A percentile compares a stretch with the other conserved stretches of the same genome.
phyloP scores from a whole-genome alignment of 2,797 vertebrate genomes.

The Urocyon cinereoargenteus region DNA sequence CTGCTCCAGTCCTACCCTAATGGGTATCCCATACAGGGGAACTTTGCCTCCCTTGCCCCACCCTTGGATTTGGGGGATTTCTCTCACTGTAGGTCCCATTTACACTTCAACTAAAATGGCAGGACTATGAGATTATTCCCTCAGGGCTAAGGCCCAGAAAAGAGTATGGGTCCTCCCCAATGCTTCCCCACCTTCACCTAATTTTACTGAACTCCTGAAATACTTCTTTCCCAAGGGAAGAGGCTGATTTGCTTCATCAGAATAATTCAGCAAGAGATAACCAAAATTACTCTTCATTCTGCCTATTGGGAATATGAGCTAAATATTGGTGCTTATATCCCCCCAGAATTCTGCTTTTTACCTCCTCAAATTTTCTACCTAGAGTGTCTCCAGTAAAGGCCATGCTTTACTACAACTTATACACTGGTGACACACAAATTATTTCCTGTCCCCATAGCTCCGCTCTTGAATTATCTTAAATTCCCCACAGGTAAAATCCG shows the following conservation, averaged over 20 bases:
- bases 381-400: not conserved
- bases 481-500: not conserved
- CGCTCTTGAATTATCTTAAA: not conserved
- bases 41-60: not conserved
- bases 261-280: not conserved
- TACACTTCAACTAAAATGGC: not conserved
- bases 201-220: constrained; percentile 16
- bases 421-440: not conserved
- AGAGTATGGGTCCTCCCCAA: not conserved
- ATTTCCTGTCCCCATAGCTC: not conserved
- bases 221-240: not conserved
- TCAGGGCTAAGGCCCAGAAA: not conserved
- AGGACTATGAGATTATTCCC: not conserved
- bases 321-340: not conserved
- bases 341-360: not conserved
- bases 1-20: not conserved
- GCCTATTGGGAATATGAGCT: not conserved
- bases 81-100: not conserved
- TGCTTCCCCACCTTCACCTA: not conserved
- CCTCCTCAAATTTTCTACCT: not conserved
- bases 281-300: not conserved
- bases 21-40: not conserved
- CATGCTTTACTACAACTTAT: not conserved
- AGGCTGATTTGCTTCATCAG: not conserved
- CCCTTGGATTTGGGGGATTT: not conserved